A percentile compares a stretch with the other conserved stretches of the same genome.
phyloP scores from a whole-genome alignment of 1,140 invertebrate species.

The Lepidurus packardi region DNA sequence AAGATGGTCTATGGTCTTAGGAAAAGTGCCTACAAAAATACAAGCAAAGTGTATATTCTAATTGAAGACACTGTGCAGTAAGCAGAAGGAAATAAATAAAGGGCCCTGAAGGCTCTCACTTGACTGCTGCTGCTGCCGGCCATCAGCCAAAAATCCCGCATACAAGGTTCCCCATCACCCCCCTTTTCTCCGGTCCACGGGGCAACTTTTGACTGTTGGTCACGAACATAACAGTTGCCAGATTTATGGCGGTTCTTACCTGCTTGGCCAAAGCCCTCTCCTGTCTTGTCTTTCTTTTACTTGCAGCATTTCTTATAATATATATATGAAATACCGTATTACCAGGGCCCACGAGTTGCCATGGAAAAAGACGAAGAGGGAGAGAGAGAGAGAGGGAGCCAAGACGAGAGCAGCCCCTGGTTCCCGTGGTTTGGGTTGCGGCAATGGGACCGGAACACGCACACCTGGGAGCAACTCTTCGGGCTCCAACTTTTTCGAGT shows the following conservation, averaged over 20 bases:
- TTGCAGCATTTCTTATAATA: conserved; percentile 20
- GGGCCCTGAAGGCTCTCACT: background rate
- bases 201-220: conserved; percentile 21
- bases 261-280: conserved; percentile 12
- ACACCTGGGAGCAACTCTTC: conserved; percentile 8
- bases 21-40: no score
- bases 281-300: conserved; percentile 19
- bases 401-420: background rate
- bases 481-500: conserved; percentile 15
- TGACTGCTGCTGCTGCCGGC: conserved; percentile 16
- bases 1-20: no score
- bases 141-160: background rate
- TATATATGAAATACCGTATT: conserved; percentile 16
- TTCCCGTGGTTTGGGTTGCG: conserved; percentile 1
- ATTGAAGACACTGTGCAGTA: background rate
- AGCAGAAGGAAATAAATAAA: background rate
- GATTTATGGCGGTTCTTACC: conserved; percentile 18
- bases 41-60: no score
- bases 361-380: background rate
- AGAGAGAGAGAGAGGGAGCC: background rate
- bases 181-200: background rate
- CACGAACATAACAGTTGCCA: conserved; percentile 17
- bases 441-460: conserved; percentile 13
- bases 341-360: background rate
- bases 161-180: background rate